Base-by-base conservation (phyloP, 2,888 invertebrate genomes). In the Charanyca ferruginea region DNA sequence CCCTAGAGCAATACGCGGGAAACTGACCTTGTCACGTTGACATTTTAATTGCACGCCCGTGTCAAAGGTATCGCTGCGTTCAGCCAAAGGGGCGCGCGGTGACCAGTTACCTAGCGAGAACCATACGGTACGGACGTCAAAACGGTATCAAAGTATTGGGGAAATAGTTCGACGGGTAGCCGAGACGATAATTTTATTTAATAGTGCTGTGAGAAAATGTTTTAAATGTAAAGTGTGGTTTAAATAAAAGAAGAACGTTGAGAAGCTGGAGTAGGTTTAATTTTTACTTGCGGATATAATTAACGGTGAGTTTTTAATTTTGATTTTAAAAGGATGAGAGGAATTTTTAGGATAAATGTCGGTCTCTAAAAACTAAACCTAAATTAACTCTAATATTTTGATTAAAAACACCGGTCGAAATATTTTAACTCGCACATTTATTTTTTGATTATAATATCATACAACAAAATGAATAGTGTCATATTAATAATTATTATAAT, bases 21-120 rank as follows among this genome's bases (percentile, higher is more conserved):
- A 82, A 79, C 68, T 64, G 77, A 70, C 70, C 76, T 81, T 79
- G 79, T 85, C 69, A 78, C 52, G 48, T 70, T 80, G 82, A 85
- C 79, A 84, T 76, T 80, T 77, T 74, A 74, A 82, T 77, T 80
- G 67, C 75, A 77, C 45, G 55, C 73, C 41, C 58, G 53, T 72
- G 83, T 66, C 77, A 85, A 79, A 85, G 83, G 84, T 82, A 72
- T 77, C 57, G 59, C 62, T 68, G 76, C 77, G 76, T 77, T 65
- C 81, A 74, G 77, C 77, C 77, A 61, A 57, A 54, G 42, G 18
- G 48, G 35, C 42, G 45, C n/a, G 41, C 35, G 41, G 60, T 32
- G 25, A 41, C 32, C 82, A 81, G 82, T 81, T 61, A 32, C 47
- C 58, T 49, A 18, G 49, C 49, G 63, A 58, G 9, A 20, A 51